phyloP scores from a whole-genome alignment of 2,888 invertebrate species.

The Tetragnatha montana region DNA sequence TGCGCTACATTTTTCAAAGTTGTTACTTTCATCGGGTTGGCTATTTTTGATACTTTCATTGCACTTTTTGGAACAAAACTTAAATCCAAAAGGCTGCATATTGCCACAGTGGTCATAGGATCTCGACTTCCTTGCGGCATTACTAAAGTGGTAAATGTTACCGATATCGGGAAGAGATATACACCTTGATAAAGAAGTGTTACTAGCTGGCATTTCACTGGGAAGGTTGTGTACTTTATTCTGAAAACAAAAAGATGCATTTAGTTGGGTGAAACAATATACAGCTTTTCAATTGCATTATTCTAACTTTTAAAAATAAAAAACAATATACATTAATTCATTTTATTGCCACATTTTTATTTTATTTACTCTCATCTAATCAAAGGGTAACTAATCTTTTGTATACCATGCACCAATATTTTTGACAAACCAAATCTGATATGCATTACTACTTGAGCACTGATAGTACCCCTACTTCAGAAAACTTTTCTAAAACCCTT shows the following conservation, averaged over 20 bases:
- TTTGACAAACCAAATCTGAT: too few species aligned
- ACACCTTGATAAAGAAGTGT: constrained; percentile 49
- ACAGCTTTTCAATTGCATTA: too few species aligned
- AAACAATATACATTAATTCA: too few species aligned
- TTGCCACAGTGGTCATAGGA: constrained; percentile 24
- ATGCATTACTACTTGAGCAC: too few species aligned
- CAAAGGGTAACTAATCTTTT: too few species aligned
- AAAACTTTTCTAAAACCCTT: too few species aligned
- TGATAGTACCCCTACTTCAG: too few species aligned
- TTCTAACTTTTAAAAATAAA: too few species aligned
- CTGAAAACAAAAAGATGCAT: constrained; percentile 29
- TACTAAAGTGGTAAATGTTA: constrained; percentile 48
- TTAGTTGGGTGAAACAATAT: too few species aligned
- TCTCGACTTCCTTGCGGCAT: constrained; percentile 32
- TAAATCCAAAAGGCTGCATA: background rate
- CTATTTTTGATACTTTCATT: background rate
- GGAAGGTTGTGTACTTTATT: constrained; percentile 36
- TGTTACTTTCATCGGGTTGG: constrained; percentile 3
- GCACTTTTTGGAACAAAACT: background rate
- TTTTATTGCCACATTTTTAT: too few species aligned
- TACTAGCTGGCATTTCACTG: constrained; percentile 13
- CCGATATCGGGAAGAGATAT: constrained; percentile 64
- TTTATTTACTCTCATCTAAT: too few species aligned
- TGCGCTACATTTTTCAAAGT: constrained; percentile 16
- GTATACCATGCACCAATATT: too few species aligned